Percentiles rank a stretch among this genome's conserved stretches.
Evolutionary conservation across 2,797 vertebrate species (phyloP).

Genomic region (Microcaecilia unicolor): DNA sequence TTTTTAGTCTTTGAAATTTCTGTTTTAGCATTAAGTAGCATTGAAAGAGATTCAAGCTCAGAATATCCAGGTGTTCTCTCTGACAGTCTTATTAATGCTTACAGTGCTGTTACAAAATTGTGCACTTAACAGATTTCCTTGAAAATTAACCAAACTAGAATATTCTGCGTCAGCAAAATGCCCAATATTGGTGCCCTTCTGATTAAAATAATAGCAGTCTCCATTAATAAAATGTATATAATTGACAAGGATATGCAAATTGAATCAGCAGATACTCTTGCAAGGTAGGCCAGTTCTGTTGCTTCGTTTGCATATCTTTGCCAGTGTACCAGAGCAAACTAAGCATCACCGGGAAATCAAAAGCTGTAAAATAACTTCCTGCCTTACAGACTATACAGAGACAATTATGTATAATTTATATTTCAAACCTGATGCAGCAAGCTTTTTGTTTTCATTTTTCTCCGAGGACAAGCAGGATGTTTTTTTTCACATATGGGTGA

Average conservation of each 20-base stretch:
- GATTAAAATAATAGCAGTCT: neutral
- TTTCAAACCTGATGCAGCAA: no score
- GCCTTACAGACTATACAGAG: no score
- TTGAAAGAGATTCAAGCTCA: neutral
- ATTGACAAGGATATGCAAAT: no score
- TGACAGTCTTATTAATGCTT: neutral
- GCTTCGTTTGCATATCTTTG: slow-evolving; percentile 3
- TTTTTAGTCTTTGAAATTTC: slow-evolving; percentile 12
- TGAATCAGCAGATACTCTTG: neutral
- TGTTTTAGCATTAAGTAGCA: neutral
- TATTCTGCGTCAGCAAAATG: slow-evolving; percentile 5
- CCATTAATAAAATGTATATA: no score
- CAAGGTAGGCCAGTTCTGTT: neutral
- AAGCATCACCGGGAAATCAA: no score
- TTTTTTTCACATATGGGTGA: no score
- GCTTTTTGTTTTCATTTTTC: no score
- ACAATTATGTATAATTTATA: no score
- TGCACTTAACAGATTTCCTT: neutral
- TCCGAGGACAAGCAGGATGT: no score
- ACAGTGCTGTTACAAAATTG: fast-evolving
- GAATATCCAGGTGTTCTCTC: slow-evolving; percentile 3
- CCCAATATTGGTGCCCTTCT: neutral
- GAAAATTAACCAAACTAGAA: neutral
- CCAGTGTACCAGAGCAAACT: no score
- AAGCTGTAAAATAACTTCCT: no score